Evolutionary conservation across 23 tunicate species (phyloP), one percentile per base, ranked within the genome.

Genomic region (Trididemnum nubilum): DNA sequence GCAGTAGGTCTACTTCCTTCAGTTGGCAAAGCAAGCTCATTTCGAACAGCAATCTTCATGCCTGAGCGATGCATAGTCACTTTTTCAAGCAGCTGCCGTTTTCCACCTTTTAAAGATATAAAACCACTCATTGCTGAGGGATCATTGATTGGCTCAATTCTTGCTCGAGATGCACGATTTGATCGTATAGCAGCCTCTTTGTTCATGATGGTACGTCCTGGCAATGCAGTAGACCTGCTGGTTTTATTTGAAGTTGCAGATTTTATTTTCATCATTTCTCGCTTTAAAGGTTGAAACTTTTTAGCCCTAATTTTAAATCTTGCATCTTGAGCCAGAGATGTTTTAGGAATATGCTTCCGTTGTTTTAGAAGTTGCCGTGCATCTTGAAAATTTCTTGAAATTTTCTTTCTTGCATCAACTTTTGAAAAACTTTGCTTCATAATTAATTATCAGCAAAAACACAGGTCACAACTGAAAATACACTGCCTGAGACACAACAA

Each of bases 21-120:
- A 19, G 74, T 60, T 2, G 39, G 26, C 7, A 9, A 9, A 30
- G 81, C 85, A 22, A 71, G 32, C 70, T 91, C 97, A 69, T 91
- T 91, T 28, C 83, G 74, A 40, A 91, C 83, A 34, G 89, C 89
- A 35, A 91, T 74, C 76, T 91, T 85, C 60, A 91, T 60, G 30
- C 90, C 87, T 40, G 87, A 28, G 15, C 57, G 75, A 36, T 78
- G 84, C 72, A 85, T 24, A 22, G 90, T 85, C 26, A 85, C 90
- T 57, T 79, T 85, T 1, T 85, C 83, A 71, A 78, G 34, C 25
- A 85, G n/a, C 30, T 79, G 72, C 57, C 90, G 69, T 76, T 70
- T 33, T 21, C 75, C 75, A 70, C n/a, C 37, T 35, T 70, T 5
- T 27, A 70, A 18, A 7, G 75, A 70, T 26, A 70, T 35, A 32